Percentiles rank a stretch among this genome's conserved stretches.
Evolutionary conservation across 1,140 invertebrate genomes (phyloP).

Genomic region (Stratiolaelaps scimitus): DNA sequence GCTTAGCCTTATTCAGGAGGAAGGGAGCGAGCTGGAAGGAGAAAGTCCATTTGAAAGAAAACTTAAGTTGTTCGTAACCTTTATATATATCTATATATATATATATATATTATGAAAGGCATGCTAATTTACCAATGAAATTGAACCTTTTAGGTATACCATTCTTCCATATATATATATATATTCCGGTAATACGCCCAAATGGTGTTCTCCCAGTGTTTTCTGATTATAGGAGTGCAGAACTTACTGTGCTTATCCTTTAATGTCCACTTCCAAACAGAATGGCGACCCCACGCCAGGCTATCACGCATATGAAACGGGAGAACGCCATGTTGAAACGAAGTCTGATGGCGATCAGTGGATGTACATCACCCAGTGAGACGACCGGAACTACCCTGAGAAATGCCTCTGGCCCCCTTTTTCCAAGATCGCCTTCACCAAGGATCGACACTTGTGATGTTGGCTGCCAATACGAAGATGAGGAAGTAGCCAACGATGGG

Average conservation of each 20-base stretch:
- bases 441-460: neutral
- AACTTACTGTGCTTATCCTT: neutral
- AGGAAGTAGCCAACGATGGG: neutral
- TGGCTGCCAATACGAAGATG: constrained; percentile 5
- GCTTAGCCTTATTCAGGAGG: neutral
- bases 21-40: constrained; percentile 15
- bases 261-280: neutral
- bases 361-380: neutral
- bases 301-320: neutral
- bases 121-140: no score
- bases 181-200: no score
- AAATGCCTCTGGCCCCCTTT: neutral
- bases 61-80: constrained; percentile 12
- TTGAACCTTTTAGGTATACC: no score
- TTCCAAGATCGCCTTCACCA: neutral
- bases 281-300: constrained; percentile 14
- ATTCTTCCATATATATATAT: no score
- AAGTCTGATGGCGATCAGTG: neutral
- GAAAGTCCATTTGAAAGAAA: constrained; percentile 22
- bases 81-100: neutral
- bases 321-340: constrained; percentile 10
- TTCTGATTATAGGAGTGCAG: no score
- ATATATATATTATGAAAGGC: no score
- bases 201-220: no score
- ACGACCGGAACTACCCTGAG: constrained; percentile 6